Percentiles rank a stretch among this genome's conserved stretches.
These are phyloP conservation scores for Leistus spinibarbis DNA, from an alignment of 2,888 invertebrate species.

Conservation along the genomic window DNA sequence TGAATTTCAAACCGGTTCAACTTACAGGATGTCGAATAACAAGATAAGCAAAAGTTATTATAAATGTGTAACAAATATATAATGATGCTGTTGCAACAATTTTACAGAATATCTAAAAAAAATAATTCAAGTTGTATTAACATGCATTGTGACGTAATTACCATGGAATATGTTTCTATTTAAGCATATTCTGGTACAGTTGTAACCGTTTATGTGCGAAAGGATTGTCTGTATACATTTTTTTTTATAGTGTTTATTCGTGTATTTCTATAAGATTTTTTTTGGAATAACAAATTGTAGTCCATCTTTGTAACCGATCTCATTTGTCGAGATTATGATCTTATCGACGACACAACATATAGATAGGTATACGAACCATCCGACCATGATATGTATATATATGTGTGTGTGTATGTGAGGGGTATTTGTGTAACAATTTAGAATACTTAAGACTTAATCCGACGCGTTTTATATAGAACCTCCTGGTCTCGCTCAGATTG, in stretches of 20 bases:
- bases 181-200: background rate
- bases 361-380: background rate
- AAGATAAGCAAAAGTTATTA: background rate
- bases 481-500: constrained; percentile 8
- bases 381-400: background rate
- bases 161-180: background rate
- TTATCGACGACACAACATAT: background rate
- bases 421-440: constrained; percentile 13
- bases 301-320: background rate
- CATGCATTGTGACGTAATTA: background rate
- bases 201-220: background rate
- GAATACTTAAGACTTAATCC: constrained; percentile 7
- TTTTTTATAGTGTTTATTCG: background rate
- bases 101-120: no score
- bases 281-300: background rate
- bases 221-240: background rate
- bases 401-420: constrained; percentile 3
- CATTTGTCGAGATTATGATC: background rate
- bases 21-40: background rate
- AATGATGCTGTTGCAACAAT: background rate
- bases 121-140: background rate
- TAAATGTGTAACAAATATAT: background rate
- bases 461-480: background rate
- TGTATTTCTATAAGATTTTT: background rate
- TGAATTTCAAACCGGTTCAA: background rate